Evolutionary conservation across 37 sponge, comb jelly and placozoan genomes (phyloP), one percentile per base, ranked within the genome.

Genomic region (Axinella damicornis): DNA sequence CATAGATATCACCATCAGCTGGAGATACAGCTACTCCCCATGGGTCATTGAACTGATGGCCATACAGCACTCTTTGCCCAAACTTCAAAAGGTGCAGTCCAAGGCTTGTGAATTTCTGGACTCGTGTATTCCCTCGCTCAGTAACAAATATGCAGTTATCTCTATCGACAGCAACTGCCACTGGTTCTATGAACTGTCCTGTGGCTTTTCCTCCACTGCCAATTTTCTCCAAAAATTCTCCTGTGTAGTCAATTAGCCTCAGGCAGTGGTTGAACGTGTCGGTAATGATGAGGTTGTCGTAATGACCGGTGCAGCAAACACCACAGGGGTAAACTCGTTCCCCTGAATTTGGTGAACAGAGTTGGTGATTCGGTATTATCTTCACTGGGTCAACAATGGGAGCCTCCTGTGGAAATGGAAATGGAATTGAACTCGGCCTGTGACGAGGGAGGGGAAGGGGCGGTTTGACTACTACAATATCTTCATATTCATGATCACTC

Each of bases 111-210:
- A 74, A 76, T 37, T 76, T 85, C 28, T 74, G 77, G 30, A 85
- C 65, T 35, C 77, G 40, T 37, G 67, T 71, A 36, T 58, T 65
- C 25, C 65, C 57, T 40, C 61, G 38, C 55, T 85, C 85, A 33
- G 64, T 15, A 16, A 85, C 77, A 76, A 57, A 65, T 13, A 85
- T 77, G 41, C 69, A 9, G 31, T 58, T 71, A 34, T 54, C 74
- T n/a, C 6, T 69, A 25, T 76, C 78, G 19, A 76, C 56, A 22
- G 76, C 39, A 37, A 85, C 78, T 32, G 69, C 77, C 32, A 69
- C 25, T 15, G 85, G 85, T 46, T 83, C 84, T 14, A 62, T 65
- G 28, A 83, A 83, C 22, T 74, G 46, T 36, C 84, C 75, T 5
- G 53, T 66, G 20, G 55, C 30, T 14, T 76, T 33, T 41, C 75